Base-by-base conservation (phyloP, 2,888 invertebrate species). In the Ophioninae sp. region DNA sequence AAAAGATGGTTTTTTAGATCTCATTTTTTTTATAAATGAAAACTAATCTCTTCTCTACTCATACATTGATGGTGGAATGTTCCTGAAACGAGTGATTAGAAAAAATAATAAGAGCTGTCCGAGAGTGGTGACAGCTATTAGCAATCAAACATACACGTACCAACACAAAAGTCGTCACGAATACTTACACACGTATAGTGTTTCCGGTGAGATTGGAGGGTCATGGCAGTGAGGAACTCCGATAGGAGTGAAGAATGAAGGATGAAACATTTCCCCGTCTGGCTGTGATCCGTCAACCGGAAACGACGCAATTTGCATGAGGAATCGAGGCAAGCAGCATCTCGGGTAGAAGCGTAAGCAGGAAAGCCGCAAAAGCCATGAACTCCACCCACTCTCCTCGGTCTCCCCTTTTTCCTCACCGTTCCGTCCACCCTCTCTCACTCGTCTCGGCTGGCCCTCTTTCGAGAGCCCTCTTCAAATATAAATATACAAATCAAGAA, bases 261-360 rank as follows among this genome's bases (percentile, higher is more conserved):
- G 85, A 87, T 86, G 87, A 86, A 89, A 86, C 89, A 87, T 88
- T 85, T 89, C 87, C 89, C 86, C 86, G 88, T 89, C 88, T 88
- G 89, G 86, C 89, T 90, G 89, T 89, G 90, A 90, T 90, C 90
- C 89, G 89, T 89, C 90, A 90, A 88, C 87, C 89, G 89, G 89
- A 90, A 90, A 90, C 90, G 89, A 89, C 90, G 90, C 90, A 90
- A 90, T 90, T 90, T 90, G 89, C 90, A 90, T 90, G 90, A 90
- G 90, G 88, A 90, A 90, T 89, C 88, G 88, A 84, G 87, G 87
- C 85, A 86, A 87, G 86, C 87, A 87, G 86, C 87, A 87, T 88
- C 88, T 81, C 78, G 81, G 59, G 81, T 78, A 82, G 85, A 81
- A 87, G 87, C 88, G 86, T 88, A 89, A 89, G 88, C 88, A 86